Evolutionary conservation across 2,113 vertebrate genomes (phyloP).

Genomic region (Cyphomyrus plagiostoma): DNA sequence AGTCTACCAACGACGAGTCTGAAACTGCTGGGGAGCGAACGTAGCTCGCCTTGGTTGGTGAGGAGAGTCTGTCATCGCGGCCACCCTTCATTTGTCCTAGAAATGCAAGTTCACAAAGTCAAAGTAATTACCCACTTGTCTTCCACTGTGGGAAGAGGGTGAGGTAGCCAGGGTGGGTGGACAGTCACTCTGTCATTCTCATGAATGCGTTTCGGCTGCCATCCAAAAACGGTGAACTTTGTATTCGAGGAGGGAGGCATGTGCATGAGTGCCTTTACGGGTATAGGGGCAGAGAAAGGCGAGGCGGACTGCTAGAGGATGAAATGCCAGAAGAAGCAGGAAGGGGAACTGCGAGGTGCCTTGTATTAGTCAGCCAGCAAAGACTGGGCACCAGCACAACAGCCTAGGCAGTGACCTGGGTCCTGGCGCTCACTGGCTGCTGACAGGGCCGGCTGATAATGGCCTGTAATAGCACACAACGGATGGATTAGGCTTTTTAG

Average conservation of each 20-base stretch:
- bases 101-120: constrained; percentile 32
- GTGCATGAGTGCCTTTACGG: not conserved
- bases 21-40: constrained; percentile 27
- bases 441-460: constrained; percentile 24
- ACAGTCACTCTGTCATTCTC: constrained; percentile 51
- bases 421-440: constrained; percentile 11
- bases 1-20: not conserved
- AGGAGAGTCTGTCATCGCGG: constrained; percentile 36
- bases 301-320: not conserved
- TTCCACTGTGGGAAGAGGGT: constrained; percentile 28
- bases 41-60: constrained; percentile 35
- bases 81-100: constrained; percentile 32
- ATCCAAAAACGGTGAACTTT: constrained; percentile 26
- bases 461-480: constrained; percentile 14
- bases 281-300: not conserved
- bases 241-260: not conserved
- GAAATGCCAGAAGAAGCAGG: not conserved
- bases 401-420: constrained; percentile 27
- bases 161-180: constrained; percentile 25
- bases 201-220: not conserved
- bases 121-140: constrained; percentile 39
- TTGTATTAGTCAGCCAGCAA: constrained; percentile 18
- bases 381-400: constrained; percentile 17
- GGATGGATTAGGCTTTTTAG: constrained; percentile 9
- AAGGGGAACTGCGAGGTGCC: not conserved